Conservation (phyloP, 2,888 invertebrate genomes). For the Allophyes oxyacanthae region DNA sequence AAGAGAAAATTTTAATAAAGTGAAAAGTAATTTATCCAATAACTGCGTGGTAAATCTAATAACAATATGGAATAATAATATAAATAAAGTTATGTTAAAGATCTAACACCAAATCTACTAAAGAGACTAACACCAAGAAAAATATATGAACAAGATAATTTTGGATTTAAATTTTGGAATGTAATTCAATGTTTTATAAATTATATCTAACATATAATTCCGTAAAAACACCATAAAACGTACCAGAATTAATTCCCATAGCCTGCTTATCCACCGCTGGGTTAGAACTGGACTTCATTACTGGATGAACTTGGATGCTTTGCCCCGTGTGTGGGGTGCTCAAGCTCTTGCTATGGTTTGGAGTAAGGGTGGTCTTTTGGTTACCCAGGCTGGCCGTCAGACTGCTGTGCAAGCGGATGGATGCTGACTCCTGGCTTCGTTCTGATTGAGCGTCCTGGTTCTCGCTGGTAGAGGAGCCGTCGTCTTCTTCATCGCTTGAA, state of each 20-base stretch:
- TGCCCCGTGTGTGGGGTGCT: conserved; percentile 84
- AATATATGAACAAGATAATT: too few relatives aligned
- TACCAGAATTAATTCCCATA: conserved; percentile 85
- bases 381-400: conserved; percentile 65
- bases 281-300: conserved; percentile 86
- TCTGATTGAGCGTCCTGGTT: conserved; percentile 83
- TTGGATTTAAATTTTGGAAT: too few relatives aligned
- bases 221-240: conserved; percentile 35
- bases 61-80: too few relatives aligned
- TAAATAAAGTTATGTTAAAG: too few relatives aligned
- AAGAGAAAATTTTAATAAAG: too few relatives aligned
- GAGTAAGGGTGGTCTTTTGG: conserved; percentile 70
- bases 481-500: conserved; percentile 92
- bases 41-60: too few relatives aligned
- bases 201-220: too few relatives aligned
- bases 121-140: too few relatives aligned
- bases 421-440: conserved; percentile 78
- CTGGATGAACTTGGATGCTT: conserved; percentile 81
- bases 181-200: too few relatives aligned
- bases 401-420: conserved; percentile 66
- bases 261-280: conserved; percentile 87
- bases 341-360: conserved; percentile 82
- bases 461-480: conserved; percentile 86
- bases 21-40: too few relatives aligned
- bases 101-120: too few relatives aligned